A percentile compares a stretch with the other conserved stretches of the same genome.
These are phyloP conservation scores for Oenanthe oenanthe DNA, from an alignment of 2,113 vertebrate genomes.

Conservation along the genomic window DNA sequence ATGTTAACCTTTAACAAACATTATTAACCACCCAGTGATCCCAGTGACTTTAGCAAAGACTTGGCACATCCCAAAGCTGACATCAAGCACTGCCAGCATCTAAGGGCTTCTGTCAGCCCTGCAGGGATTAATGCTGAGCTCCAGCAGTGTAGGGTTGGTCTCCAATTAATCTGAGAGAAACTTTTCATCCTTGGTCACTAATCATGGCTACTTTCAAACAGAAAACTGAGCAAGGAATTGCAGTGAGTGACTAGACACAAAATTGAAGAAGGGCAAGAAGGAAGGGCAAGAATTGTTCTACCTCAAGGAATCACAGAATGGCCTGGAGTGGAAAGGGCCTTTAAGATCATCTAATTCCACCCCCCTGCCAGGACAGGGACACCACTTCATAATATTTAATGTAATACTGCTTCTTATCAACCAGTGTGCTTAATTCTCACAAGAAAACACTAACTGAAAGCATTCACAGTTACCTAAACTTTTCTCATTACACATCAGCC, in stretches of 20 bases:
- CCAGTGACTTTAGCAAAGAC: not conserved
- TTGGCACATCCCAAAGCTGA: not conserved
- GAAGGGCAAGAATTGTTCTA: not conserved
- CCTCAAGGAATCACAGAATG: not conserved
- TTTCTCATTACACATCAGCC: not conserved
- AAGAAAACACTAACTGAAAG: not conserved
- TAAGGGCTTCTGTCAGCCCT: not conserved
- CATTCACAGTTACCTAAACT: not conserved
- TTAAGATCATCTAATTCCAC: not conserved
- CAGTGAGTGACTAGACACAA: not conserved
- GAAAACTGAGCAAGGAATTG: not conserved
- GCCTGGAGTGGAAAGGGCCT: not conserved
- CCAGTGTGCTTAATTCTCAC: not conserved
- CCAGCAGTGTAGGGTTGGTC: not conserved
- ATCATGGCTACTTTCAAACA: not conserved
- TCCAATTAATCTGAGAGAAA: not conserved
- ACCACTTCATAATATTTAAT: not conserved
- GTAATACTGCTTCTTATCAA: not conserved
- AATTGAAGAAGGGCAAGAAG: not conserved
- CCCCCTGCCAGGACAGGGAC: accelerated
- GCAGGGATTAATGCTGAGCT: not conserved
- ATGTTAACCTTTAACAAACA: not conserved
- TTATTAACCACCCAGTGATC: not conserved
- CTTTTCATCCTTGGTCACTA: not conserved
- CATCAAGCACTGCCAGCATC: not conserved